Evolutionary conservation across 2,113 vertebrate species (phyloP), one percentile per base, ranked within the genome.

Genomic region (Morone saxatilis): DNA sequence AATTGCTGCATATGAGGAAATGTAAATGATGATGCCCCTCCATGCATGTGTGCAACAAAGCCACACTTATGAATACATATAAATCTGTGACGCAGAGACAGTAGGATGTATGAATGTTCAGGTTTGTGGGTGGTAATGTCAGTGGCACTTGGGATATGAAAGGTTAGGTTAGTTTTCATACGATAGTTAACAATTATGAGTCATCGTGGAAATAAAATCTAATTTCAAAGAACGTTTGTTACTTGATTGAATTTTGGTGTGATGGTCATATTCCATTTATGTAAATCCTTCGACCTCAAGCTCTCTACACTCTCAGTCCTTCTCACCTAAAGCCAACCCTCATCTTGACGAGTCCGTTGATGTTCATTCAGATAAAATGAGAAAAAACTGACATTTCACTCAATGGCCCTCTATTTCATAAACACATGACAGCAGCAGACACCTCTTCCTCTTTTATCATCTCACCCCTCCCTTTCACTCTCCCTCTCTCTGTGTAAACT

Each of bases 401-500:
- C 20, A 62, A n/a, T 31, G 31, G 36, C 17, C 14, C 60, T 76
- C 43, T 25, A 59, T 81, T 78, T 50, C 56, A 51, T 51, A 59
- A 79, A 78, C 12, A 10, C 8, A 59, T 17, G 67, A 86, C 73
- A 85, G 48, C 73, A 85, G 43, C 57, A 79, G 22, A 48, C 48
- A 5, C 20, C 17, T 11, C 38, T 67, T 85, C 66, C 60, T 76
- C 36, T 75, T 81, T 80, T 74, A 75, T 86, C 84, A 61, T 61
- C 38, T 56, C 48, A 50, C 31, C 54, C 57, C 66, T 50, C 56
- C 43, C 50, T 61, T 70, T 25, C 41, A 3, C 57, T 53, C 68
- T 63, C 77, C 40, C 17, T 36, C 76, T 31, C 67, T 63, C 72
- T 73, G 62, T 76, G 82, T 85, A 91, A 85, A 92, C 89, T 90